Evolutionary conservation across 2,797 vertebrate genomes (phyloP).

Genomic region (Cyprinodon diabolis): DNA sequence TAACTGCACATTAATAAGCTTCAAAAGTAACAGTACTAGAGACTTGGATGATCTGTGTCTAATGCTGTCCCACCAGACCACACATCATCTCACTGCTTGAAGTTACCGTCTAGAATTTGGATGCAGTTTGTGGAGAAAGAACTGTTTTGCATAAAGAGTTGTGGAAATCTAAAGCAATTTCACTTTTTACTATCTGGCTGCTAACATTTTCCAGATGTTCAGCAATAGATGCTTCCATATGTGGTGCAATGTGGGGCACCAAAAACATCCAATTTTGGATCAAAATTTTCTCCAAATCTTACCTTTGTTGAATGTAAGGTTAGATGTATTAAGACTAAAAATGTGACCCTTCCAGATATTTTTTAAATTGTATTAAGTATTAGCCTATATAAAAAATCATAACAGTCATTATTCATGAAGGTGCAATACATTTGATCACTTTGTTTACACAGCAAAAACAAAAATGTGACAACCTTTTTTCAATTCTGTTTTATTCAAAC

Average conservation of each 20-base stretch:
- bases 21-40: conserved; percentile 13
- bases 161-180: conserved; percentile 76
- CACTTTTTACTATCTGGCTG: conserved; percentile 68
- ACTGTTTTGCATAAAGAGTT: conserved; percentile 81
- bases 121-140: conserved; percentile 66
- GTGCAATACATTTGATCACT: neutral
- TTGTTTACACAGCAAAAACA: neutral
- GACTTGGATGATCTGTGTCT: conserved; percentile 10
- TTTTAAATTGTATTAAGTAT: too few relatives aligned
- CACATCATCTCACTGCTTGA: conserved; percentile 34
- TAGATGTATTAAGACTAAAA: neutral
- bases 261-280: conserved; percentile 43
- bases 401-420: neutral
- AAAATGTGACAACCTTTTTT: neutral
- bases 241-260: conserved; percentile 54
- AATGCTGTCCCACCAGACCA: conserved; percentile 20
- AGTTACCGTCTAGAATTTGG: conserved; percentile 64
- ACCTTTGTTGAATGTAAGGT: neutral
- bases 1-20: neutral
- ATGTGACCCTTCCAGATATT: neutral
- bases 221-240: conserved; percentile 80
- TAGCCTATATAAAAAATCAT: neutral
- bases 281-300: neutral
- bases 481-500: neutral
- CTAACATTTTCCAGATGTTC: conserved; percentile 80